Evolutionary conservation across 2,113 vertebrate genomes (phyloP), one percentile per base, ranked within the genome.

Genomic region (Chunga burmeisteri): DNA sequence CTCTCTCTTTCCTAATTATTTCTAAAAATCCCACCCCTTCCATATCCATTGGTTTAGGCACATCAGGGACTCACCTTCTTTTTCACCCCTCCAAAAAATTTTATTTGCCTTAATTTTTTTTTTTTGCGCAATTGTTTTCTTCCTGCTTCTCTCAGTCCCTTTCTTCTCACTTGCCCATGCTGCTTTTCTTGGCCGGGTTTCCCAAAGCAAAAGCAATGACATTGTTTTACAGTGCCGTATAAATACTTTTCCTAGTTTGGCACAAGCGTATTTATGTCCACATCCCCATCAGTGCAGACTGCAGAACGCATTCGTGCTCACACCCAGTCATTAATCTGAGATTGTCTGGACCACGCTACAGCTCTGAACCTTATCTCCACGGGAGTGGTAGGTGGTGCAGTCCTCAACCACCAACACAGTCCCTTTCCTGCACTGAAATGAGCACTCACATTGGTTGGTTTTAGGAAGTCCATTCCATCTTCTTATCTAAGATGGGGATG

Each of bases 391-490:
- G 38, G 34, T 44, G 50, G 11, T 65, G 18, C 25, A 19, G 34
- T 26, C 56, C 46, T 46, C 72, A 58, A 3, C 5, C 20, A 79
- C 40, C 32, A 11, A 21, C 16, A 50, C 8, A 73, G 82, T 55
- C 16, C 14, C 11, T 78, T 85, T 13, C 38, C 36, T 59, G 19
- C 1, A 1, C 23, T 81, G 49, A 68, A 89, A 25, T 0, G 1
- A 20, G 16, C 36, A 14, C 25, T 63, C 8, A 0, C 0, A 0
- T 14, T 42, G 7, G 12, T 55, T 0, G 3, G 11, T 32, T 77
- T 74, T 74, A 68, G 26, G 34, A 62, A 49, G 25, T 18, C 58
- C 56, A 2, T 80, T 77, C 55, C 9, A 10, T 49, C 22, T 81
- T 62, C 65, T 53, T n/a, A 32, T 32, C 40, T 40, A 25, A 59